Evolutionary conservation across 2,888 invertebrate species (phyloP).

Genomic region (Thecophora atra): DNA sequence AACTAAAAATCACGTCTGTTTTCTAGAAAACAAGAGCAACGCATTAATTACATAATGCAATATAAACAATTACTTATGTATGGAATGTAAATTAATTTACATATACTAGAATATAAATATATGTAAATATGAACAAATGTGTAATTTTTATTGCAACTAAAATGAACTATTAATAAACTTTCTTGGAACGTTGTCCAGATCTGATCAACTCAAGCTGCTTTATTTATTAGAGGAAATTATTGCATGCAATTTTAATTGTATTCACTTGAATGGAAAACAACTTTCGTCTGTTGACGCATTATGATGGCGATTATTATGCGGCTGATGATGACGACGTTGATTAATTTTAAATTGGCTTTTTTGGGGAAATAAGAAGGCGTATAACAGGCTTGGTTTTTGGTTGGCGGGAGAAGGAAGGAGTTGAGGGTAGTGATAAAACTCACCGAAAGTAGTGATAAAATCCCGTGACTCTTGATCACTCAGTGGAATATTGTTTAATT

Average conservation of each 20-base stretch:
- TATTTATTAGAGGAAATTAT: background rate
- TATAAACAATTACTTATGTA: background rate
- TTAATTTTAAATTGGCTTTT: background rate
- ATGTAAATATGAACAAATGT: too few species aligned
- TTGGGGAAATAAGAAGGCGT: background rate
- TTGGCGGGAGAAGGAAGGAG: background rate
- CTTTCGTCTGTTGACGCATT: background rate
- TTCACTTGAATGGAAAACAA: background rate
- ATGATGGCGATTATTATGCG: background rate
- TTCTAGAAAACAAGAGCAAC: background rate
- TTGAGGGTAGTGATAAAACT: background rate
- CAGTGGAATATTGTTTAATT: background rate
- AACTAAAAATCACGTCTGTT: too few species aligned
- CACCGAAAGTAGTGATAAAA: background rate
- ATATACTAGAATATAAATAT: background rate
- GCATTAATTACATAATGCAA: background rate
- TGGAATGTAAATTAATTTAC: background rate
- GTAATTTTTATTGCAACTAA: background rate
- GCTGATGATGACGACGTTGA: background rate
- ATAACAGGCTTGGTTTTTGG: background rate
- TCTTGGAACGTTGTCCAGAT: too few species aligned
- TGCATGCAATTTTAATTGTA: slow-evolving; percentile 7
- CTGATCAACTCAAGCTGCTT: too few species aligned
- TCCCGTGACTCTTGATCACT: slow-evolving; percentile 13
- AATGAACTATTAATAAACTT: background rate